A percentile compares a stretch with the other conserved stretches of the same genome.
These are phyloP conservation scores for Brachyhypopomus occidentalis DNA, from an alignment of 2,113 vertebrate genomes.

Conservation along the genomic window DNA sequence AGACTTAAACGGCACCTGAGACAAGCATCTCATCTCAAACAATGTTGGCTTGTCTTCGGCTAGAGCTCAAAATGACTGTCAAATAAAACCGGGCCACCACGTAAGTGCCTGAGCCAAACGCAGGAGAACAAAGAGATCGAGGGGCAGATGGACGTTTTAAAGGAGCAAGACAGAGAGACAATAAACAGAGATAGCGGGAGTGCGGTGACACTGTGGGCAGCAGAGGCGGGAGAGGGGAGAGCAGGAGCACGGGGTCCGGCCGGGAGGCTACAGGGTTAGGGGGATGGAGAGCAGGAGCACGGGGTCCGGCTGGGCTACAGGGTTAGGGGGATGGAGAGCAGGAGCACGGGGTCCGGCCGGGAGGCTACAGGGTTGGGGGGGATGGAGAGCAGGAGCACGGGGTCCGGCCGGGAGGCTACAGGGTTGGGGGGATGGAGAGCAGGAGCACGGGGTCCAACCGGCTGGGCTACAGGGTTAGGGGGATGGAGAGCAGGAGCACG, in stretches of 20 bases:
- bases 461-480: no score
- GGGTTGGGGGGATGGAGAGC: no score
- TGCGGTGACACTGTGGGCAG: slow-evolving; percentile 17
- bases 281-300: slow-evolving; percentile 62
- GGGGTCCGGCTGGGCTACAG: no score
- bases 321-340: no score
- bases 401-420: no score
- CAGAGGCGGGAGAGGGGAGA: not conserved
- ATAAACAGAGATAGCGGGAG: slow-evolving; percentile 39
- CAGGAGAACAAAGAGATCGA: slow-evolving; percentile 6
- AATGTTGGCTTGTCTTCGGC: not conserved
- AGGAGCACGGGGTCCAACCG: no score
- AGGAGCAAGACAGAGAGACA: slow-evolving; percentile 34
- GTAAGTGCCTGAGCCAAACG: not conserved
- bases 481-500: no score
- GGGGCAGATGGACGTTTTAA: slow-evolving; percentile 34
- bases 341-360: no score
- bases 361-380: no score
- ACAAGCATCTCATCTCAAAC: not conserved
- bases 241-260: slow-evolving; percentile 9
- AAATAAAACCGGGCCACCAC: not conserved
- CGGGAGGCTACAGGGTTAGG: slow-evolving; percentile 30
- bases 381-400: no score
- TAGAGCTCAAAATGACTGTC: not conserved
- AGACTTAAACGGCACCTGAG: not conserved